These are phyloP conservation scores for Meriones unguiculatus DNA, from an alignment of 2,113 vertebrate species.

Conservation along the genomic window DNA sequence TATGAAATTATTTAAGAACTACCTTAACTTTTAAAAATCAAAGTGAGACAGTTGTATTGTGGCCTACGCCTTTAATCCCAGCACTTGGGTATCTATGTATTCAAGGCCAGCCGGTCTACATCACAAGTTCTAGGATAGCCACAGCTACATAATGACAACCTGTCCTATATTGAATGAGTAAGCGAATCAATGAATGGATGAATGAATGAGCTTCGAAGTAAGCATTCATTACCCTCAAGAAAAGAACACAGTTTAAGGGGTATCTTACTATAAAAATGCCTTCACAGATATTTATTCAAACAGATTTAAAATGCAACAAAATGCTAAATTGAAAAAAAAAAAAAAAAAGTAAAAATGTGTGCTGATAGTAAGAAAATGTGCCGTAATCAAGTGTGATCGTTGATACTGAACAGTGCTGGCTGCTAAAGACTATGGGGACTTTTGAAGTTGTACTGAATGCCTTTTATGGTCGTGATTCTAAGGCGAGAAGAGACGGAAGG, in stretches of 20 bases:
- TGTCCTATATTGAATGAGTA: not conserved
- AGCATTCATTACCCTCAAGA: not conserved
- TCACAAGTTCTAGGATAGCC: not conserved
- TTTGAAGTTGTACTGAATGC: not conserved
- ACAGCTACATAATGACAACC: not conserved
- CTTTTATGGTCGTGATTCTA: not conserved
- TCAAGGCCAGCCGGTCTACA: not conserved
- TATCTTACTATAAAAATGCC: not conserved
- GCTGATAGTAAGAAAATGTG: slow-evolving; percentile 24
- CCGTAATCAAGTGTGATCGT: not conserved
- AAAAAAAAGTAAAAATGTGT: slow-evolving; percentile 41
- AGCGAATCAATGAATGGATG: not conserved
- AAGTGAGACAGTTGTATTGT: not conserved
- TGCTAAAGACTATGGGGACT: not conserved
- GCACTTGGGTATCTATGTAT: not conserved
- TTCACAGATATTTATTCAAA: not conserved
- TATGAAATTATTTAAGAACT: not conserved
- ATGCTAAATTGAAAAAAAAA: not conserved
- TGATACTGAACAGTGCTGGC: not conserved
- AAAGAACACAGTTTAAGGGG: not conserved
- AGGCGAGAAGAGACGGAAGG: not conserved
- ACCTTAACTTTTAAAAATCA: not conserved
- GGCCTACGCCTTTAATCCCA: not conserved
- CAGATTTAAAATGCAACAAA: slow-evolving; percentile 26
- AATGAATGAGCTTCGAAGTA: not conserved